Evolutionary conservation across 2,113 vertebrate species (phyloP).

Genomic region (Myotis brandtii): DNA sequence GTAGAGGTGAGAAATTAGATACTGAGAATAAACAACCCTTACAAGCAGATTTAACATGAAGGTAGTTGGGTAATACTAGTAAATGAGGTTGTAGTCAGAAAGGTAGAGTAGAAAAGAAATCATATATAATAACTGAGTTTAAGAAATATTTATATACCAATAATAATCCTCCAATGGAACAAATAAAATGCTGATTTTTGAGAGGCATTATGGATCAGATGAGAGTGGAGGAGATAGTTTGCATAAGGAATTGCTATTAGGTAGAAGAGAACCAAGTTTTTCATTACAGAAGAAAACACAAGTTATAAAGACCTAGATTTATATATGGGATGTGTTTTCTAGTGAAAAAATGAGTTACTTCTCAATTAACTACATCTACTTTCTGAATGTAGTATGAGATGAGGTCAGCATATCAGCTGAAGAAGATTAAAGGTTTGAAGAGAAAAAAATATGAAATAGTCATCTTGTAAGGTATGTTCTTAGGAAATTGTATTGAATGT

Average conservation of each 20-base stretch:
- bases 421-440: not conserved
- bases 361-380: not conserved
- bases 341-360: slow-evolving; percentile 7
- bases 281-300: not conserved
- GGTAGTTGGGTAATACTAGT: not conserved
- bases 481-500: not conserved
- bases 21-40: not conserved
- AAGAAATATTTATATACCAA: not conserved
- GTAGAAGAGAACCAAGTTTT: not conserved
- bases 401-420: not conserved
- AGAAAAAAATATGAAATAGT: not conserved
- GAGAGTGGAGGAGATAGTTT: not conserved
- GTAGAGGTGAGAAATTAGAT: not conserved
- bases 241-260: not conserved
- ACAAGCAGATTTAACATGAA: not conserved
- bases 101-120: no score
- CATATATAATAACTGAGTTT: not conserved
- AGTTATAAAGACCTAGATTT: not conserved
- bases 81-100: not conserved
- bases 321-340: not conserved
- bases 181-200: not conserved
- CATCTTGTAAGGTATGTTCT: not conserved
- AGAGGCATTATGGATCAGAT: not conserved
- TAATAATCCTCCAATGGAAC: not conserved
- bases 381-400: not conserved